A percentile compares a stretch with the other conserved stretches of the same genome.
Conservation (phyloP, 2,113 vertebrate species). For the Albula glossodonta region DNA sequence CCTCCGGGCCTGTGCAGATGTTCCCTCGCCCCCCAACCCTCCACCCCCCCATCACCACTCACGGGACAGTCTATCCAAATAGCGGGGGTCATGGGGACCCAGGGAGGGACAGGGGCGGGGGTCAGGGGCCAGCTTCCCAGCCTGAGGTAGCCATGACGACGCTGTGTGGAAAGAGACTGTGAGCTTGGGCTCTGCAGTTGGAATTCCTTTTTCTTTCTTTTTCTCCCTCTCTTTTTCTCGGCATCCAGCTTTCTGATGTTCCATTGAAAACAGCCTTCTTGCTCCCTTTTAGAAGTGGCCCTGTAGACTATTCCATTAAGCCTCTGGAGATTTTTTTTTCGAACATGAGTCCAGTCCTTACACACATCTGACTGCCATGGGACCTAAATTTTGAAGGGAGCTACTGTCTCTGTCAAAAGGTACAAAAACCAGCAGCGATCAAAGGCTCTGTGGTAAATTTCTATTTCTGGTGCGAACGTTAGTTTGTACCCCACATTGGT, state of each 20-base stretch:
- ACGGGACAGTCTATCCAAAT: constrained; percentile 58
- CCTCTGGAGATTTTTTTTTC: not conserved
- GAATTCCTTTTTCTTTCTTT: constrained; percentile 40
- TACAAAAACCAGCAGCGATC: not conserved
- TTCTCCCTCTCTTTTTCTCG: constrained; percentile 29
- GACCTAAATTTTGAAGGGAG: not conserved
- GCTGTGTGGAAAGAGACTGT: constrained; percentile 56
- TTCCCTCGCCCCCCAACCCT: constrained; percentile 49
- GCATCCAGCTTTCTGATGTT: not conserved
- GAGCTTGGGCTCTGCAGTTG: constrained; percentile 25
- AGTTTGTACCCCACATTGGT: not conserved
- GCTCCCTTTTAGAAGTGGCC: constrained; percentile 6
- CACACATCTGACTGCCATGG: not conserved
- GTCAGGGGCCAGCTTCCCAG: constrained; percentile 70
- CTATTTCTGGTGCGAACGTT: not conserved
- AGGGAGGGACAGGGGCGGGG: constrained; percentile 34
- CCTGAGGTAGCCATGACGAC: constrained; percentile 62
- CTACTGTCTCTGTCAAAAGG: not conserved
- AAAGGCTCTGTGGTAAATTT: not conserved
- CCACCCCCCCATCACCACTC: constrained; percentile 44
- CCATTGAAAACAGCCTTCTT: not conserved
- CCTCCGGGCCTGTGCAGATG: constrained; percentile 67
- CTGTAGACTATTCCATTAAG: not conserved
- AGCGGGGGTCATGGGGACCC: constrained; percentile 62
- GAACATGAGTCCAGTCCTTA: not conserved